Conservation (phyloP, 2,888 invertebrate species). For the Meteorus colon region DNA sequence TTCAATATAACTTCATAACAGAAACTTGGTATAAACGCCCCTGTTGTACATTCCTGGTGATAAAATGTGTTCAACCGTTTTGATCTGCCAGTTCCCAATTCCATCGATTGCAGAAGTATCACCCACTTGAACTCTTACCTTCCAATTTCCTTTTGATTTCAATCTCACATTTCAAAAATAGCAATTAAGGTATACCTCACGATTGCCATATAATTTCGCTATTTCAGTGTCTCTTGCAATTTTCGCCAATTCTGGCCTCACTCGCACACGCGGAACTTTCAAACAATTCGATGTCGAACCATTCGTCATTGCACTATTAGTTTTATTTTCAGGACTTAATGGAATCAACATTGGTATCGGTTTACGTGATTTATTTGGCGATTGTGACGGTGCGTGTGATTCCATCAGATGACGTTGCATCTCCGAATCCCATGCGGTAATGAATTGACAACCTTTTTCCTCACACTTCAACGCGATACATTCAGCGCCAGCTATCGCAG, state of each 20-base stretch:
- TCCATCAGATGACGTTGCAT: constrained; percentile 73
- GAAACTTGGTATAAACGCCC: too few relatives aligned
- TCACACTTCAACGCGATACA: constrained; percentile 74
- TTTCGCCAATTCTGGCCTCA: constrained; percentile 68
- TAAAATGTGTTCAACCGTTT: too few relatives aligned
- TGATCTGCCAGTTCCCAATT: too few relatives aligned
- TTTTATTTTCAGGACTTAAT: constrained; percentile 57
- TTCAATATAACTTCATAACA: too few relatives aligned
- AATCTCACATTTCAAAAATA: constrained; percentile 10
- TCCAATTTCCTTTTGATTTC: too few relatives aligned
- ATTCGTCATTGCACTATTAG: constrained; percentile 49
- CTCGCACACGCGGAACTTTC: constrained; percentile 67
- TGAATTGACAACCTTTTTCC: constrained; percentile 76
- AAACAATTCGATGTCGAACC: constrained; percentile 59
- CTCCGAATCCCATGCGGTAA: constrained; percentile 77
- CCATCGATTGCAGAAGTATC: too few relatives aligned
- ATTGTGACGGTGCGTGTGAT: constrained; percentile 59
- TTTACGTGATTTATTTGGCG: constrained; percentile 59
- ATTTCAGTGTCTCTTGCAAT: constrained; percentile 68
- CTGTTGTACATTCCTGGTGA: too few relatives aligned
- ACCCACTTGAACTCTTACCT: too few relatives aligned
- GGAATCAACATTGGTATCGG: constrained; percentile 70
- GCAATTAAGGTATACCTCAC: constrained; percentile 59
- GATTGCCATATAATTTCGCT: constrained; percentile 64
- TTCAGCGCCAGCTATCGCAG: constrained; percentile 70